Evolutionary conservation across 2,113 vertebrate species (phyloP).

Genomic region (Cnemophilus loriae): DNA sequence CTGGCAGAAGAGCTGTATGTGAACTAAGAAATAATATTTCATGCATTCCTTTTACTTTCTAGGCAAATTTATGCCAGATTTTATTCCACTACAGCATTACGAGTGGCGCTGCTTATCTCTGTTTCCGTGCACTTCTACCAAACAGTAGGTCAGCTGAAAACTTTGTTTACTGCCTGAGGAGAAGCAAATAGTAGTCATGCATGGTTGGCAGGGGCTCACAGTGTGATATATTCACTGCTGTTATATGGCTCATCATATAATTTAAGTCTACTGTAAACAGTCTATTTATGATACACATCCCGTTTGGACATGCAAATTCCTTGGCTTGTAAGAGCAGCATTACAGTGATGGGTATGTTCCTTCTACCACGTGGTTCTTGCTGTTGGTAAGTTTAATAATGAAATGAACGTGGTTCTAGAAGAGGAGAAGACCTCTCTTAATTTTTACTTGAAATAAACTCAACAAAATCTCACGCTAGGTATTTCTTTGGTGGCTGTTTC

Average conservation of each 20-base stretch:
- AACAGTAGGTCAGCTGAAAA: slow-evolving; percentile 61
- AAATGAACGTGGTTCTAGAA: not conserved
- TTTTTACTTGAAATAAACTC: slow-evolving; percentile 28
- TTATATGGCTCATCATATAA: slow-evolving; percentile 35
- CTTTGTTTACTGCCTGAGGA: slow-evolving; percentile 40
- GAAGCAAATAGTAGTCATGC: slow-evolving; percentile 42
- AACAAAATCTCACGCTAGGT: not conserved
- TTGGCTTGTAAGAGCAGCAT: slow-evolving; percentile 23
- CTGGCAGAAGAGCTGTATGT: not conserved
- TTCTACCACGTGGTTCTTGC: not conserved
- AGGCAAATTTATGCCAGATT: slow-evolving; percentile 57
- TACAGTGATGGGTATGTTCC: not conserved
- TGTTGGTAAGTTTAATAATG: not conserved
- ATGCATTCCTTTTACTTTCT: slow-evolving; percentile 53
- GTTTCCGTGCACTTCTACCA: slow-evolving; percentile 44
- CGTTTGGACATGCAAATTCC: slow-evolving; percentile 35
- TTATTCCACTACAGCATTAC: not conserved
- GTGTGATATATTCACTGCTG: slow-evolving; percentile 25
- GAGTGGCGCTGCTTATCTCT: slow-evolving; percentile 20
- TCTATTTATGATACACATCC: slow-evolving; percentile 33
- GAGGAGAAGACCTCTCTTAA: not conserved
- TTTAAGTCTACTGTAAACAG: slow-evolving; percentile 48
- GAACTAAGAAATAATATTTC: slow-evolving; percentile 50
- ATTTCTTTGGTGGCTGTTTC: not conserved
- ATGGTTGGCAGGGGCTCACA: slow-evolving; percentile 10